Conservation (phyloP, 2,113 vertebrate genomes). For the Synodontis membranacea region DNA sequence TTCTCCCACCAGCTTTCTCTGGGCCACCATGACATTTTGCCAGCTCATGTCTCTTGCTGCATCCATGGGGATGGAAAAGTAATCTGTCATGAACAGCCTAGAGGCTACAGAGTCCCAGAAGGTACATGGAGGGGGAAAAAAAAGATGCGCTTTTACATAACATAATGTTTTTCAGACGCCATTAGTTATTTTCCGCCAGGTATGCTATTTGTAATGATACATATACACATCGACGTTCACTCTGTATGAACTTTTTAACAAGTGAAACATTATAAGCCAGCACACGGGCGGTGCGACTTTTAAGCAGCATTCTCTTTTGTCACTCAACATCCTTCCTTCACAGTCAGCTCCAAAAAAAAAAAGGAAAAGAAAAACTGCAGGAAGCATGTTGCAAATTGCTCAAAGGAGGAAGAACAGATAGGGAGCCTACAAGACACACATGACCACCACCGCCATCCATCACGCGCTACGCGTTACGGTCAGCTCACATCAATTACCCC, state of each 20-base stretch:
- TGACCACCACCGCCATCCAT: slow-evolving; percentile 52
- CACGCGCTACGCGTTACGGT: slow-evolving; percentile 40
- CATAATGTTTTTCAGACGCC: not conserved
- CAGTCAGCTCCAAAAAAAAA: not conserved
- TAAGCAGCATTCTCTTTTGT: not conserved
- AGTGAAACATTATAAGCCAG: not conserved
- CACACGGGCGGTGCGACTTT: not conserved
- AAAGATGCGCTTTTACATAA: too few relatives aligned
- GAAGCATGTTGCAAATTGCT: slow-evolving; percentile 36
- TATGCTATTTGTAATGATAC: not conserved
- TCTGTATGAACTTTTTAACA: not conserved
- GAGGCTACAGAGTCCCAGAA: too few relatives aligned
- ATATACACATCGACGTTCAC: not conserved
- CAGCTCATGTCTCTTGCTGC: too few relatives aligned
- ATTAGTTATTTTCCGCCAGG: not conserved
- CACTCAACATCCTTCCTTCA: not conserved
- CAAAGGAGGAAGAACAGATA: slow-evolving; percentile 33
- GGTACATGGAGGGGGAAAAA: too few relatives aligned
- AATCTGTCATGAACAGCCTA: too few relatives aligned
- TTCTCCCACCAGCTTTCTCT: too few relatives aligned
- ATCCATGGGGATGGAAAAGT: too few relatives aligned
- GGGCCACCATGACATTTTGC: too few relatives aligned
- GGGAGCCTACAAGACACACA: slow-evolving; percentile 20
- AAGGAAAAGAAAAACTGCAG: not conserved
- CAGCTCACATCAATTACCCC: slow-evolving; percentile 23